phyloP scores from a whole-genome alignment of 1,140 invertebrate species.

The Trinorchestia longiramus region DNA sequence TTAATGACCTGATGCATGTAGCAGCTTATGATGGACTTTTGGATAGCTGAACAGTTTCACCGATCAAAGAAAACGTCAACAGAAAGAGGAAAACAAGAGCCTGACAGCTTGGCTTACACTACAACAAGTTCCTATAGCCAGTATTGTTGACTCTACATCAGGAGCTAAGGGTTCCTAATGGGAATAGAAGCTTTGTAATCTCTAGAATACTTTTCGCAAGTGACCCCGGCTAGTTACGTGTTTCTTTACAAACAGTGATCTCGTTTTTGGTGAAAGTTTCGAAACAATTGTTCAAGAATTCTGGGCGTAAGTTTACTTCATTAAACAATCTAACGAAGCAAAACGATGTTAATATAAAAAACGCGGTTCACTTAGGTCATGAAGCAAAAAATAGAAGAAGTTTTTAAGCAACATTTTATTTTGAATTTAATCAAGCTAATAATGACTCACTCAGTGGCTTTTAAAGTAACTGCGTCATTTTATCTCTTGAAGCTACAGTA shows the following conservation, averaged over 20 bases:
- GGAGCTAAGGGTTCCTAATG: neutral
- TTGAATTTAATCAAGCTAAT: no score
- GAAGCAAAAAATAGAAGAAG: no score
- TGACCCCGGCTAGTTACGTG: neutral
- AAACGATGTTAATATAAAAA: neutral
- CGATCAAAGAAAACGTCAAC: no score
- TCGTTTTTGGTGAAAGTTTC: neutral
- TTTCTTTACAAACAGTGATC: neutral
- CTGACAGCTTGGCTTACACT: no score
- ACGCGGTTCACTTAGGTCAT: neutral
- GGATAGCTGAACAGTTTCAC: no score
- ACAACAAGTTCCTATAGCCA: no score
- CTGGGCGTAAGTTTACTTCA: neutral
- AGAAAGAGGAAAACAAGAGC: no score
- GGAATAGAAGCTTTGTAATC: neutral
- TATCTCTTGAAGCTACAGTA: neutral
- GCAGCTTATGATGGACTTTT: no score
- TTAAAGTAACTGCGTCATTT: neutral
- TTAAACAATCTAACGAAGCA: neutral
- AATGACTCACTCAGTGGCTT: no score
- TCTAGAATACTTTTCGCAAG: neutral
- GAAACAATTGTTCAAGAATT: neutral
- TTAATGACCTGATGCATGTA: no score
- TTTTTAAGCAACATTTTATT: no score
- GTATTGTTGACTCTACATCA: neutral